phyloP scores from a whole-genome alignment of 2,888 invertebrate species.

The Rugalucina vietnamica region DNA sequence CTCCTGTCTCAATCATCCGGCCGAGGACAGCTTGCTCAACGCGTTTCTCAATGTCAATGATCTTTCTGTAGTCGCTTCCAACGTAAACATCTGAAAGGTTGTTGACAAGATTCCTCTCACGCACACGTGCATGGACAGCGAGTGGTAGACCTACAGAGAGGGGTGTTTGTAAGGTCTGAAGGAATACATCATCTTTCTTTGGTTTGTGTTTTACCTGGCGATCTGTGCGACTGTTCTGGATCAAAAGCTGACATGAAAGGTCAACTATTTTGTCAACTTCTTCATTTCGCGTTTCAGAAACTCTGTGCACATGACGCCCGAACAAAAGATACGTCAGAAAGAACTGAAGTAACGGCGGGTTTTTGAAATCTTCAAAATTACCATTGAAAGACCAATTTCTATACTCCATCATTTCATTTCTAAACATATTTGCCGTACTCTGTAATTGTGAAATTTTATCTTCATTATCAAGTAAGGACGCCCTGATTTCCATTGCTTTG shows the following conservation, averaged over 20 bases:
- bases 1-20: conserved; percentile 6
- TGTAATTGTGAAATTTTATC: background rate
- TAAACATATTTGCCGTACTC: background rate
- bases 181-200: conserved; percentile 26
- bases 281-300: conserved; percentile 17
- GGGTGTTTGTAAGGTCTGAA: conserved; percentile 31
- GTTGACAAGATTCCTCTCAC: conserved; percentile 15
- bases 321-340: conserved; percentile 24
- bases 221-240: conserved; percentile 37
- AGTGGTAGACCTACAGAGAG: conserved; percentile 8
- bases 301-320: conserved; percentile 22
- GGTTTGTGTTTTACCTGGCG: conserved; percentile 41
- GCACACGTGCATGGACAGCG: conserved; percentile 12
- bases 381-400: conserved; percentile 15
- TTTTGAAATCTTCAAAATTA: conserved; percentile 16
- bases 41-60: conserved; percentile 14
- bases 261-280: conserved; percentile 43
- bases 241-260: conserved; percentile 37
- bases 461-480: background rate
- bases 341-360: conserved; percentile 24
- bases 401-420: conserved; percentile 9
- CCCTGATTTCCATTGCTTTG: background rate
- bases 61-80: background rate
- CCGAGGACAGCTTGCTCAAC: conserved; percentile 35
- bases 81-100: conserved; percentile 17